phyloP scores from a whole-genome alignment of 1,140 invertebrate genomes.

The Medauroidea extradentata region DNA sequence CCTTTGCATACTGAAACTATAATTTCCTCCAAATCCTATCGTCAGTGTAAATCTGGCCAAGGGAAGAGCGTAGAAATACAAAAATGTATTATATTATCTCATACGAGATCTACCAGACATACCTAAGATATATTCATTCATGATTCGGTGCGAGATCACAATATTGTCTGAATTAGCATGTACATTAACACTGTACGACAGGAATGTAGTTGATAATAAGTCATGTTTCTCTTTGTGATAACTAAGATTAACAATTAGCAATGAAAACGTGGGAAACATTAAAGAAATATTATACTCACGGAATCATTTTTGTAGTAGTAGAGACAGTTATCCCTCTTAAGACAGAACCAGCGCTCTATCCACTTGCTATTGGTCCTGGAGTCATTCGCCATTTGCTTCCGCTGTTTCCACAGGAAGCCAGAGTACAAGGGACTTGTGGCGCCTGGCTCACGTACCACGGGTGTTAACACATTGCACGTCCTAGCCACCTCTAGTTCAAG shows the following conservation, averaged over 20 bases:
- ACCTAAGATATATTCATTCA: no score
- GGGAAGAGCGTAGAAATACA: no score
- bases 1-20: no score
- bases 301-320: constrained; percentile 92
- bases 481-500: constrained; percentile 83
- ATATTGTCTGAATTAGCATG: background rate
- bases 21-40: no score
- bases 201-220: background rate
- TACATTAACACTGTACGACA: background rate
- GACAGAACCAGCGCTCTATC: constrained; percentile 85
- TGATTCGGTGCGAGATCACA: no score
- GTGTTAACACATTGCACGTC: constrained; percentile 73
- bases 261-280: background rate
- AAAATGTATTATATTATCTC: no score
- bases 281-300: constrained; percentile 48
- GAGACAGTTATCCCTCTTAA: constrained; percentile 87
- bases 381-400: constrained; percentile 45
- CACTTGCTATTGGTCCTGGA: constrained; percentile 59
- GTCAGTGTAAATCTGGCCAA: no score
- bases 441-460: constrained; percentile 36
- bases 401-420: constrained; percentile 75
- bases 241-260: background rate
- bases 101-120: no score
- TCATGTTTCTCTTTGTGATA: background rate
- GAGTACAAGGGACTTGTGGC: constrained; percentile 61